phyloP scores from a whole-genome alignment of 2,113 vertebrate species.

The Strix uralensis region DNA sequence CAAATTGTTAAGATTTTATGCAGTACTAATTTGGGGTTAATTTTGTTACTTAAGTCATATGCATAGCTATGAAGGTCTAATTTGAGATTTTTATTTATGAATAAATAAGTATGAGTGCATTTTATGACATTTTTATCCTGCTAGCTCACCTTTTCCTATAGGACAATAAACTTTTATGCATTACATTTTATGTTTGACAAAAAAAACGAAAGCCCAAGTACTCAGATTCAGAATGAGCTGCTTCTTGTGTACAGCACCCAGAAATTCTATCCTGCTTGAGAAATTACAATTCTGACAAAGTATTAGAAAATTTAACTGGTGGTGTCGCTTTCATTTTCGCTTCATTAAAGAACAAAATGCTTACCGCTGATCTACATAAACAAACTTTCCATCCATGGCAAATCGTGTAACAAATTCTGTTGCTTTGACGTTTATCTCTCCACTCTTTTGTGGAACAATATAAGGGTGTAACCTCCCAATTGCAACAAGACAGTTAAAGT shows the following conservation, averaged over 20 bases:
- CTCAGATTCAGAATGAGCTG: not conserved
- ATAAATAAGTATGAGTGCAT: not conserved
- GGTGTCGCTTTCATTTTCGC: not conserved
- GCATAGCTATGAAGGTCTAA: not conserved
- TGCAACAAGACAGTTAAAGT: conserved; percentile 89
- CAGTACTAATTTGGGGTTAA: not conserved
- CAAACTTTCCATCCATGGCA: conserved; percentile 91
- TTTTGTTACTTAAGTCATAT: not conserved
- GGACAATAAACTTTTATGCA: not conserved
- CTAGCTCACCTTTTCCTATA: not conserved
- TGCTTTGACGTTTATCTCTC: conserved; percentile 84
- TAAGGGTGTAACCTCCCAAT: conserved; percentile 85
- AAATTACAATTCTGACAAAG: not conserved
- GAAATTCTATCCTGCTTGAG: not conserved
- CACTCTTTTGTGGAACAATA: conserved; percentile 75
- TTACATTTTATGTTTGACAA: not conserved
- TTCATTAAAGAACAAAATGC: not conserved
- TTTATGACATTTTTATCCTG: not conserved
- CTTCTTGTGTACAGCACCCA: not conserved
- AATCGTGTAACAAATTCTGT: conserved; percentile 88
- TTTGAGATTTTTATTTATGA: not conserved
- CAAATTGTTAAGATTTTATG: not conserved
- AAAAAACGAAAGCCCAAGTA: not conserved
- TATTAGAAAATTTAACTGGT: not conserved
- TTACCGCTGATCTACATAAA: conserved; percentile 92